Conservation (phyloP, 2,113 vertebrate species). For the Rhinoptilus africanus region DNA sequence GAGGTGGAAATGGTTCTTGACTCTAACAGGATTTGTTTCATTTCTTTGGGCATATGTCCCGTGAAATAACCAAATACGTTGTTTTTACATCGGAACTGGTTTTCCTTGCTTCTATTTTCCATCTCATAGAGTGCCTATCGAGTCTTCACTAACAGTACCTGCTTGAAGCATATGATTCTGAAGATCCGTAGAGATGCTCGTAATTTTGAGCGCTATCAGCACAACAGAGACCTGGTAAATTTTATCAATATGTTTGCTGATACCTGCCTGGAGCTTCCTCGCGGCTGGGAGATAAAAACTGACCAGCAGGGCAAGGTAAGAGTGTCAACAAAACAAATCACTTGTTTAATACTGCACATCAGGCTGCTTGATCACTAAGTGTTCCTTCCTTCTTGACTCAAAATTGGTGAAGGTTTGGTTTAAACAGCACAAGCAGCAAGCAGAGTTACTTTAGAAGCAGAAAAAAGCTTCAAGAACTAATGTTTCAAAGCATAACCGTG, state of each 20-base stretch:
- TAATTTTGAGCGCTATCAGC: constrained; percentile 98
- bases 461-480: not conserved
- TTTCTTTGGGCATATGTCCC: not conserved
- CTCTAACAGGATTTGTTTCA: not conserved
- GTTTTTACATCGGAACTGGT: not conserved
- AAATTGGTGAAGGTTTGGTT: not conserved
- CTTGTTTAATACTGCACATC: not conserved
- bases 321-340: not conserved
- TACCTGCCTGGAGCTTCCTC: constrained; percentile 88
- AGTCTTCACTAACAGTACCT: constrained; percentile 96
- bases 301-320: constrained; percentile 96
- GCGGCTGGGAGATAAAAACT: constrained; percentile 97
- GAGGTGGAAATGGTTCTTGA: not conserved
- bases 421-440: not conserved
- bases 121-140: constrained; percentile 87
- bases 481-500: not conserved
- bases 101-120: not conserved
- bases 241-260: constrained; percentile 98
- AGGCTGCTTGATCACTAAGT: not conserved
- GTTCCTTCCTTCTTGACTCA: not conserved
- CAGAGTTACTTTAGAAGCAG: not conserved
- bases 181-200: constrained; percentile 94
- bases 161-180: constrained; percentile 98
- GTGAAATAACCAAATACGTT: not conserved
- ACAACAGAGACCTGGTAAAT: constrained; percentile 95